Evolutionary conservation across 2,113 vertebrate species (phyloP).

Genomic region (Spilogale gracilis): DNA sequence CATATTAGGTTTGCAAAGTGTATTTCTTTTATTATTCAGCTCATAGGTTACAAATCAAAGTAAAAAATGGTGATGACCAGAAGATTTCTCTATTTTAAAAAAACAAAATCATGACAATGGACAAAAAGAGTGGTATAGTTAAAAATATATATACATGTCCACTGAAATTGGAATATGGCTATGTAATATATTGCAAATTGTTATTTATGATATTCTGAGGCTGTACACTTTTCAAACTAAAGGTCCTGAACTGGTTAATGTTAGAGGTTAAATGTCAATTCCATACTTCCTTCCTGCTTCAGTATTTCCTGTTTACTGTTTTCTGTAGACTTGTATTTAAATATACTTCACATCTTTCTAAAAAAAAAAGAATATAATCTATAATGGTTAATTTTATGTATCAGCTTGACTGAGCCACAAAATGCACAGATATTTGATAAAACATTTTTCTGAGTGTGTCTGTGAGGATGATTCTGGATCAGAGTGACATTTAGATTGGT

Average conservation of each 20-base stretch:
- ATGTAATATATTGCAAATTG: not conserved
- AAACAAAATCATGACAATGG: not conserved
- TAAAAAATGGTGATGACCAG: not conserved
- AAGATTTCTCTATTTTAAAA: not conserved
- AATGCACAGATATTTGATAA: not conserved
- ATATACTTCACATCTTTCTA: not conserved
- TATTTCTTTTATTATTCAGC: not conserved
- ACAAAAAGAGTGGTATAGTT: not conserved
- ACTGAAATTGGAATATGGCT: not conserved
- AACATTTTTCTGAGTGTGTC: not conserved
- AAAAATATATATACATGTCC: not conserved
- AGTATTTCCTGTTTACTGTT: not conserved
- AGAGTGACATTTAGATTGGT: not conserved
- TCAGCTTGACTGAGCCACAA: not conserved
- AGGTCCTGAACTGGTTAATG: not conserved
- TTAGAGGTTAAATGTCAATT: not conserved
- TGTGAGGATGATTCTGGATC: not conserved
- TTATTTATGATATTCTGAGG: not conserved
- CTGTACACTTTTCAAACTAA: not conserved
- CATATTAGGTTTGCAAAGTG: not conserved
- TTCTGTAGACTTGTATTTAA: not conserved
- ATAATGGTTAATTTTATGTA: not conserved
- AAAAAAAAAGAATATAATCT: not conserved
- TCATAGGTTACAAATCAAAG: not conserved
- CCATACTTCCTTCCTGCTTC: not conserved